A percentile compares a stretch with the other conserved stretches of the same genome.
Conservation (phyloP, 1,140 invertebrate species). For the Neodiprion virginianus region DNA sequence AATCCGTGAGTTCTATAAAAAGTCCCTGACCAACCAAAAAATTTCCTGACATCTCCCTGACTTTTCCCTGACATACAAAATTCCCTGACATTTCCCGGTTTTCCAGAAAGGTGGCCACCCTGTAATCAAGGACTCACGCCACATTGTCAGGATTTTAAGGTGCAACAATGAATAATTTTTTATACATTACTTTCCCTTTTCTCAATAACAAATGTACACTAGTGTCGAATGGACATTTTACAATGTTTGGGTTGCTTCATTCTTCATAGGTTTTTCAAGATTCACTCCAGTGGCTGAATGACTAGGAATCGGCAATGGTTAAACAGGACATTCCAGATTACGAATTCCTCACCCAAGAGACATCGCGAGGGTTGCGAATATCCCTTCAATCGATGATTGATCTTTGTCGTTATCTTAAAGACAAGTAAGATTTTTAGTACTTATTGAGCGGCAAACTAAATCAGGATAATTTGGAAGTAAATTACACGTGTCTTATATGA, state of each 20-base stretch:
- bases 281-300: slow-evolving; percentile 13
- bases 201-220: no score
- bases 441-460: not conserved
- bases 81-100: no score
- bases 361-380: slow-evolving; percentile 10
- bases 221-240: no score
- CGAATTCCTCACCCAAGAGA: slow-evolving; percentile 9
- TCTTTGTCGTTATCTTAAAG: slow-evolving; percentile 9
- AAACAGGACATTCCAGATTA: slow-evolving; percentile 8
- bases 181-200: not conserved
- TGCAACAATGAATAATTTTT: slow-evolving; percentile 5
- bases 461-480: no score
- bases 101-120: no score
- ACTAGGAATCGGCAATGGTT: slow-evolving; percentile 4
- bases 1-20: no score
- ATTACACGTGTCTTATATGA: not conserved
- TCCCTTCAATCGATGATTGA: slow-evolving; percentile 12
- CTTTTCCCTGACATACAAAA: no score
- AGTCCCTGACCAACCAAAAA: no score
- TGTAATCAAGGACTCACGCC: slow-evolving; percentile 11
- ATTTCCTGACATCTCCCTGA: no score
- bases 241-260: not conserved
- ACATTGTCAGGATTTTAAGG: slow-evolving; percentile 14
- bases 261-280: slow-evolving; percentile 2
- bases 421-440: slow-evolving; percentile 10